These are phyloP conservation scores for Malaclemys terrapin DNA, from an alignment of 2,113 vertebrate species.

Conservation along the genomic window DNA sequence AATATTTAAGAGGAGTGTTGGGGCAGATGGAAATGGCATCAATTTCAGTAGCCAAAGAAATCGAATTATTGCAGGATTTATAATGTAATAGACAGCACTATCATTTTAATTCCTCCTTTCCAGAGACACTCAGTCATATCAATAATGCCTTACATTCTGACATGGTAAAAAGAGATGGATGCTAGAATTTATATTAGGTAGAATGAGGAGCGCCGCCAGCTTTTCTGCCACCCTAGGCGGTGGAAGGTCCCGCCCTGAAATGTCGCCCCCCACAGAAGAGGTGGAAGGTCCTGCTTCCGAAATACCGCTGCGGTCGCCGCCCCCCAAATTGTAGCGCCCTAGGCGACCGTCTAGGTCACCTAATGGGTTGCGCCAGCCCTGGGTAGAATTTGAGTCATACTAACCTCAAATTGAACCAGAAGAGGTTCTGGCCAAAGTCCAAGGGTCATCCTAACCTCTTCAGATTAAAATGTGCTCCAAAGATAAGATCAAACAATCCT, in stretches of 20 bases:
- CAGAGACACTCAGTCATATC: fast-evolving
- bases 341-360: too few relatives aligned
- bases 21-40: background rate
- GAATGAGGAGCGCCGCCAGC: too few relatives aligned
- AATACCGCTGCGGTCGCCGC: too few relatives aligned
- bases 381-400: background rate
- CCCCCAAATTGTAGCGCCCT: too few relatives aligned
- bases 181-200: background rate
- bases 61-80: background rate
- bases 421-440: background rate
- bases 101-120: background rate
- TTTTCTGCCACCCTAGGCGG: too few relatives aligned
- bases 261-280: too few relatives aligned
- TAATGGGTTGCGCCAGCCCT: too few relatives aligned
- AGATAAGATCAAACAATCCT: background rate
- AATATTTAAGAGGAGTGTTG: background rate
- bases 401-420: background rate
- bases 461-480: background rate
- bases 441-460: background rate
- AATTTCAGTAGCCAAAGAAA: background rate
- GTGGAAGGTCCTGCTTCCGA: too few relatives aligned
- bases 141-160: background rate
- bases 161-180: background rate
- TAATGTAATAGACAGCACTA: background rate
- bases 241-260: too few relatives aligned